Percentiles rank a stretch among this genome's conserved stretches.
Evolutionary conservation across 1,140 invertebrate species (phyloP).

Genomic region (Ctenoplectra terminalis): DNA sequence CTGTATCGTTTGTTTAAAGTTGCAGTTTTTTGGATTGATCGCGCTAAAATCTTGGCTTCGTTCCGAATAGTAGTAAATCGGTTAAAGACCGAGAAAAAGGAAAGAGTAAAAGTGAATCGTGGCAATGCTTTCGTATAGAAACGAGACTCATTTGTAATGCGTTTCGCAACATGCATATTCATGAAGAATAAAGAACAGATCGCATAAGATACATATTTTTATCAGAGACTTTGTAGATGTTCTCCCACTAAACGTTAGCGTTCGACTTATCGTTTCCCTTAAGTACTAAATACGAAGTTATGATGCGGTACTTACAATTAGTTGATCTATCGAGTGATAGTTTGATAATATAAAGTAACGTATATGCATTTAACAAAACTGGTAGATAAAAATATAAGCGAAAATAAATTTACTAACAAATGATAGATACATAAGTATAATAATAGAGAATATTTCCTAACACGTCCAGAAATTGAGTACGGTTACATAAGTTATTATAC

Average conservation of each 20-base stretch:
- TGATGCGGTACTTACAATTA: too few relatives aligned
- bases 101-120: background rate
- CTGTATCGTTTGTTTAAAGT: too few relatives aligned
- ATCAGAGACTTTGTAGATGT: background rate
- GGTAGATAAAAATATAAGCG: background rate
- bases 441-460: too few relatives aligned
- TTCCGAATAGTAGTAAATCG: conserved; percentile 8
- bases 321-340: accelerated
- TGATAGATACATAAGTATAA: too few relatives aligned
- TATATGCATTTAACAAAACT: background rate
- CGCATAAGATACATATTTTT: background rate
- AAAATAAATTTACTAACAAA: background rate
- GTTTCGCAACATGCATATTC: conserved; percentile 17
- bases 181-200: background rate
- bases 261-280: background rate
- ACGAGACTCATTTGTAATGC: background rate
- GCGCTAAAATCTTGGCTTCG: background rate
- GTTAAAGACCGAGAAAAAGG: background rate
- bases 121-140: background rate
- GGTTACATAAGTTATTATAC: background rate
- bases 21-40: background rate
- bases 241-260: background rate
- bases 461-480: too few relatives aligned
- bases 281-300: background rate
- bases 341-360: too few relatives aligned